A percentile compares a stretch with the other conserved stretches of the same genome.
phyloP scores from a whole-genome alignment of 2,888 invertebrate genomes.

The Malthinus flaveolus region DNA sequence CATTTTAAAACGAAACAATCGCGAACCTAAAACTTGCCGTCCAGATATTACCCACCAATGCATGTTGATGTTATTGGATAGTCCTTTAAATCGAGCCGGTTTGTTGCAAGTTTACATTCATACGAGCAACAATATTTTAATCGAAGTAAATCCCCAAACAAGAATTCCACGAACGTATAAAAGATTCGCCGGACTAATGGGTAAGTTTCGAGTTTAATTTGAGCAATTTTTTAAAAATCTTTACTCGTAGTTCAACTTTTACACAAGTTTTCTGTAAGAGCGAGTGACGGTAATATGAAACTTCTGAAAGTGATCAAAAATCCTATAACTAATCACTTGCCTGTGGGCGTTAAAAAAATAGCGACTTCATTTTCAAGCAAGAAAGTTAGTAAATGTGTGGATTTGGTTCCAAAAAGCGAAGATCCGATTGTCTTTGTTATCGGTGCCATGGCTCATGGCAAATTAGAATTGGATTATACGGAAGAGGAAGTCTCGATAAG shows the following conservation, averaged over 20 bases:
- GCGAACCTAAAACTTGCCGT: conserved; percentile 85
- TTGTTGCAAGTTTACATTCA: conserved; percentile 93
- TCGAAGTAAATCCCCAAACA: conserved; percentile 96
- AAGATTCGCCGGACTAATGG: conserved; percentile 95
- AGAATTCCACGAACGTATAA: conserved; percentile 96
- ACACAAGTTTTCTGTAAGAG: conserved; percentile 91
- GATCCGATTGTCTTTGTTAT: conserved; percentile 87
- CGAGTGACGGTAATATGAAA: conserved; percentile 86
- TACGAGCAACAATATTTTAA: conserved; percentile 89
- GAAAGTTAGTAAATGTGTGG: conserved; percentile 67
- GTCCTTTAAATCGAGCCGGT: conserved; percentile 94
- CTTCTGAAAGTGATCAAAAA: conserved; percentile 96
- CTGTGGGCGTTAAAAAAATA: conserved; percentile 89
- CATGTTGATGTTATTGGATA: conserved; percentile 95
- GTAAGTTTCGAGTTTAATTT: conserved; percentile 55
- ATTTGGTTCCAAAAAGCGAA: conserved; percentile 77
- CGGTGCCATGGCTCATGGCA: conserved; percentile 98
- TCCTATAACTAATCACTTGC: conserved; percentile 91
- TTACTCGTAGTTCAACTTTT: conserved; percentile 85
- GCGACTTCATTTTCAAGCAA: conserved; percentile 88
- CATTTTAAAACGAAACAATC: conserved; percentile 82
- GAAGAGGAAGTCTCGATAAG: conserved; percentile 92
- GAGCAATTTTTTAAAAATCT: conserved; percentile 9
- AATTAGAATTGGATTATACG: conserved; percentile 83
- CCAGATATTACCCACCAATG: conserved; percentile 99